Conservation (phyloP, 2,797 vertebrate species). For the Botia almorhae region DNA sequence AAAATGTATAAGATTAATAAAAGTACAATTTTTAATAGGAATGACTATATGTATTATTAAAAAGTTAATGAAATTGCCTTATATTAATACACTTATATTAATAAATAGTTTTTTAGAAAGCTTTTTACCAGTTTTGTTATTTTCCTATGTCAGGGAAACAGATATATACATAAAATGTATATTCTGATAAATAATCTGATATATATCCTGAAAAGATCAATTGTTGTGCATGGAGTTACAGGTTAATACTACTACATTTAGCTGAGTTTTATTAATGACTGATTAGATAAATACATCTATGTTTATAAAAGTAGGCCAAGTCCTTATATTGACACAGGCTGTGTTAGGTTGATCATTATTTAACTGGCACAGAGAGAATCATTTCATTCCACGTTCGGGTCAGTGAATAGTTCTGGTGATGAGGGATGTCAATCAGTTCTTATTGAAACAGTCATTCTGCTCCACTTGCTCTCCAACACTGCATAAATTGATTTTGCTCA, state of each 20-base stretch:
- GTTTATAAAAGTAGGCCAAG: constrained; percentile 7
- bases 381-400: constrained; percentile 40
- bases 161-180: constrained; percentile 7
- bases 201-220: background rate
- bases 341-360: constrained; percentile 32
- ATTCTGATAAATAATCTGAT: too few species aligned
- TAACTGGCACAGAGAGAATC: constrained; percentile 21
- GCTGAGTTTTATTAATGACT: background rate
- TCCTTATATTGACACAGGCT: background rate
- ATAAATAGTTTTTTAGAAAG: too few species aligned
- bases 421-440: constrained; percentile 32
- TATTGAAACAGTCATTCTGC: constrained; percentile 44
- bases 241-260: background rate
- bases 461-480: constrained; percentile 38
- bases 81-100: background rate
- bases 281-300: background rate
- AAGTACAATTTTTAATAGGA: too few species aligned
- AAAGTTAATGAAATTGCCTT: background rate
- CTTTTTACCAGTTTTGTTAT: background rate
- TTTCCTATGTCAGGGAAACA: background rate
- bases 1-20: too few species aligned
- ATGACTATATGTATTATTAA: background rate
- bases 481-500: constrained; percentile 48
- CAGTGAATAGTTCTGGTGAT: constrained; percentile 42
- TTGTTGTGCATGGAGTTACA: background rate